Evolutionary conservation across 2,888 invertebrate genomes (phyloP).

Genomic region (Exephanes ischioxanthus): DNA sequence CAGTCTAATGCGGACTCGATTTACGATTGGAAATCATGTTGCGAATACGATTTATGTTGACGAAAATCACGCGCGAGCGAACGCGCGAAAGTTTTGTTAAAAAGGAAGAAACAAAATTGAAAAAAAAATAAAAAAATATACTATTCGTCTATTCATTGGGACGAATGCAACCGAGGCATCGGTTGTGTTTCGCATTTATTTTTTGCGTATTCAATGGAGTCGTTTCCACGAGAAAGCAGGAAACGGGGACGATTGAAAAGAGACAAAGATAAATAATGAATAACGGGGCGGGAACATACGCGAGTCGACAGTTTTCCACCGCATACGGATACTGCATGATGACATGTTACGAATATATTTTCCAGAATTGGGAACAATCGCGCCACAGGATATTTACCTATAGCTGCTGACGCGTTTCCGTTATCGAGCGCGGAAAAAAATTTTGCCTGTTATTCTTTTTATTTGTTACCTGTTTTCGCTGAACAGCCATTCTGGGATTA

Average conservation of each 20-base stretch:
- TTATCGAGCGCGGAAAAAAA: slow-evolving; percentile 38
- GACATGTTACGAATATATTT: slow-evolving; percentile 49
- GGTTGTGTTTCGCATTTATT: neutral
- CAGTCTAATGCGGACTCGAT: neutral
- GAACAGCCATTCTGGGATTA: slow-evolving; percentile 62
- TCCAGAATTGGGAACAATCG: slow-evolving; percentile 36
- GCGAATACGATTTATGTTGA: neutral
- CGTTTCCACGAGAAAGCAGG: neutral
- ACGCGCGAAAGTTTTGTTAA: neutral
- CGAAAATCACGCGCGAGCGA: neutral
- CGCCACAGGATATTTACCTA: slow-evolving; percentile 9
- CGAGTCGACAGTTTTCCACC: slow-evolving; percentile 42
- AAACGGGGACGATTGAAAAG: slow-evolving; percentile 48
- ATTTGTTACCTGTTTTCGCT: slow-evolving; percentile 46
- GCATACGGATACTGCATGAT: slow-evolving; percentile 40
- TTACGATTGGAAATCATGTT: neutral
- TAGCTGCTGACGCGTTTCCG: slow-evolving; percentile 42
- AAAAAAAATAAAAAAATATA: neutral
- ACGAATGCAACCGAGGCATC: neutral
- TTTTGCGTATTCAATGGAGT: neutral
- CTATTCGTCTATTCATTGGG: neutral
- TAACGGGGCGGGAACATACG: slow-evolving; percentile 39
- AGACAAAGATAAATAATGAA: slow-evolving; percentile 58
- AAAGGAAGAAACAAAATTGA: neutral
- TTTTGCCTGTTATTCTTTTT: neutral